Evolutionary conservation across 2,797 vertebrate species (phyloP).

Genomic region (Delichon dasypus): DNA sequence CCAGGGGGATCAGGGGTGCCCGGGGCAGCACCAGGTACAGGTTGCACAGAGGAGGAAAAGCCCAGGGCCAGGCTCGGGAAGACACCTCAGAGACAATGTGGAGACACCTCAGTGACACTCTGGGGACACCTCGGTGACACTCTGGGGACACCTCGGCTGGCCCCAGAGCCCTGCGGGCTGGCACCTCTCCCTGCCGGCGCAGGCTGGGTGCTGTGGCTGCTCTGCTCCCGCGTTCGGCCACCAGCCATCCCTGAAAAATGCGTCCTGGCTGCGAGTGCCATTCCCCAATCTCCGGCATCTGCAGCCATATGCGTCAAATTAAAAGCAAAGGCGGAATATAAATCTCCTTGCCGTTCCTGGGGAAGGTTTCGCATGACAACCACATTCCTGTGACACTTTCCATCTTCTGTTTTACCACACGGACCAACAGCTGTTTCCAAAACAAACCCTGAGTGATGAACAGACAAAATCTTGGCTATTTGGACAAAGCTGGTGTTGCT

Average conservation of each 20-base stretch:
- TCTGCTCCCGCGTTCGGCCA: neutral
- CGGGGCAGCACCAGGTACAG: fast-evolving
- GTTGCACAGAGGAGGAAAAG: neutral
- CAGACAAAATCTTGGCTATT: neutral
- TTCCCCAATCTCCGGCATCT: constrained; percentile 18
- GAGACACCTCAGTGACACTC: too few relatives aligned
- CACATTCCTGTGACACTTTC: constrained; percentile 67
- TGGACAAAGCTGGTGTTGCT: neutral
- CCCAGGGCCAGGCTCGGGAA: neutral
- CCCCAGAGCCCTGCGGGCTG: fast-evolving
- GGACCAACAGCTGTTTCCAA: constrained; percentile 64
- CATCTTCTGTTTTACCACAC: constrained; percentile 51
- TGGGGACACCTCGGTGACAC: fast-evolving
- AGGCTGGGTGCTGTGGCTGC: neutral
- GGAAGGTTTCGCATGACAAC: constrained; percentile 62
- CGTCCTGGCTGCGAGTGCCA: constrained; percentile 7
- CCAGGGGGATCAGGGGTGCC: neutral
- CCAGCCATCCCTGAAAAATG: neutral
- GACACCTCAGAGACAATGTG: neutral
- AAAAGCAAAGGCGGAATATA: constrained; percentile 44
- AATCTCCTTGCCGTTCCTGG: constrained; percentile 53
- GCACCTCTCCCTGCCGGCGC: fast-evolving
- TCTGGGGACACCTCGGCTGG: neutral
- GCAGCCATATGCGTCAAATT: constrained; percentile 47
- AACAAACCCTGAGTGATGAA: constrained; percentile 51